phyloP scores from a whole-genome alignment of 2,888 invertebrate species.

The Diplazon laetatorius region DNA sequence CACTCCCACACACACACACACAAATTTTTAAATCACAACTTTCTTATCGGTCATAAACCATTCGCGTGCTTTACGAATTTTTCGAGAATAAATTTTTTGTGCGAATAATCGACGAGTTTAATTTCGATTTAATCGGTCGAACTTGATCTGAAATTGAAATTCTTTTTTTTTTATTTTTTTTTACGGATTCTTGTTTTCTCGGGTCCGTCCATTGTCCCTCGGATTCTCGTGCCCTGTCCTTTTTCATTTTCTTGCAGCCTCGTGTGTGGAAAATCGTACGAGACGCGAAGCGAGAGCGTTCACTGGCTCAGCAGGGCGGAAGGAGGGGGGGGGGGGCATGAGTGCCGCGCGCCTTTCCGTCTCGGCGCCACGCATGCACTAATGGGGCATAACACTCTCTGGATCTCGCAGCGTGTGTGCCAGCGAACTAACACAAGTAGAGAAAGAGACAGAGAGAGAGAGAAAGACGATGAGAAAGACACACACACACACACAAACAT shows the following conservation, averaged over 20 bases:
- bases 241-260: too few species aligned
- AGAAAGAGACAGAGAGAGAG: too few species aligned
- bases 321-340: background rate
- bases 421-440: too few species aligned
- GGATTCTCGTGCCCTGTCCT: slow-evolving; percentile 5
- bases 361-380: slow-evolving; percentile 44
- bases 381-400: slow-evolving; percentile 58
- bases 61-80: background rate
- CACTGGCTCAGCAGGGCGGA: too few species aligned
- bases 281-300: background rate
- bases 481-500: slow-evolving; percentile 28
- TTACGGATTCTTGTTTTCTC: slow-evolving; percentile 14
- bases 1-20: too few species aligned
- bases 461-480: too few species aligned
- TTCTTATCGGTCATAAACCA: background rate
- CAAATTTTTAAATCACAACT: background rate
- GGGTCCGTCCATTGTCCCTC: slow-evolving; percentile 11
- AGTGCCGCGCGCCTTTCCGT: slow-evolving; percentile 49
- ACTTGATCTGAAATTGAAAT: too few species aligned
- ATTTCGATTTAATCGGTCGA: background rate
- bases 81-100: background rate
- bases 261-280: slow-evolving; percentile 2
- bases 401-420: slow-evolving; percentile 46
- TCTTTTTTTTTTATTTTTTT: slow-evolving; percentile 1
- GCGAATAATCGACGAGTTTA: background rate